Evolutionary conservation across 1,140 invertebrate species (phyloP).

Genomic region (Drosophila trapezifrons): DNA sequence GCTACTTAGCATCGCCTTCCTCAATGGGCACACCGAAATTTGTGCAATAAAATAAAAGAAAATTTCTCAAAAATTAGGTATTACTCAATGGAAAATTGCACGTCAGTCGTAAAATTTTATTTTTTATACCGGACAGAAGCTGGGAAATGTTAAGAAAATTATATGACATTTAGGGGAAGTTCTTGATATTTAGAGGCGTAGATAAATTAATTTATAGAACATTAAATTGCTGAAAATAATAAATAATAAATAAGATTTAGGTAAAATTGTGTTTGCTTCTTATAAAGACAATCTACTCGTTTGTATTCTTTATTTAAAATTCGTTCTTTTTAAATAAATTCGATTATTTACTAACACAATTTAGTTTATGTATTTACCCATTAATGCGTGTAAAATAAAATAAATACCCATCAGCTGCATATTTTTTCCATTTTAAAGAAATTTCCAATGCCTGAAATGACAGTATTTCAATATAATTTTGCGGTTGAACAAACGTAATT

Average conservation of each 20-base stretch:
- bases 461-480: conserved; percentile 1
- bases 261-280: too few relatives aligned
- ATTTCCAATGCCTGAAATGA: neutral
- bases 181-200: neutral
- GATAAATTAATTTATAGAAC: neutral
- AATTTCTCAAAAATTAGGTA: conserved; percentile 39
- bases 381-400: neutral
- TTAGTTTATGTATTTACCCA: too few relatives aligned
- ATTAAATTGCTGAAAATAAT: neutral
- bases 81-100: conserved; percentile 45
- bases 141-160: conserved; percentile 1
- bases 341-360: neutral
- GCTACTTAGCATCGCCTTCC: conserved; percentile 29
- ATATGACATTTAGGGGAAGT: neutral
- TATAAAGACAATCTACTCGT: too few relatives aligned
- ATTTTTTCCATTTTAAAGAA: neutral
- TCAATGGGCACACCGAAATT: conserved; percentile 28
- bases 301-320: too few relatives aligned
- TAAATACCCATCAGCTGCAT: too few relatives aligned
- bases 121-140: neutral
- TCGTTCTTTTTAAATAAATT: too few relatives aligned
- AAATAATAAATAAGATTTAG: too few relatives aligned
- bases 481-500: conserved; percentile 21
- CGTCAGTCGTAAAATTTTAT: conserved; percentile 33
- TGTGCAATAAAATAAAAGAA: conserved; percentile 24